Evolutionary conservation across 2,797 vertebrate species (phyloP).

Genomic region (Todus mexicanus): DNA sequence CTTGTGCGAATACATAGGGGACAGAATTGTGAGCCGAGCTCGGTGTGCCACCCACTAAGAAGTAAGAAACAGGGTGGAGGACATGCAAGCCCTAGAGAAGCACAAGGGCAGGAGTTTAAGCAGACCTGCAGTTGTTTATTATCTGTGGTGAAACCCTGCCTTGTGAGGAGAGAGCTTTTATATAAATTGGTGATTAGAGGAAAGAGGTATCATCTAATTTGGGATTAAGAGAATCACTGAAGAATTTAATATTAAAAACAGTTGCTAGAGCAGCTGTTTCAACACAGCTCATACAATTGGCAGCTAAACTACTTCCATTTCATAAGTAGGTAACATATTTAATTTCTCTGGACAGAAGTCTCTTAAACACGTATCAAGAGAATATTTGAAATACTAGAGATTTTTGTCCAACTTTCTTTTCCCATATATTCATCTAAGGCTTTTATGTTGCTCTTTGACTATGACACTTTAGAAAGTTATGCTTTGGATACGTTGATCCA

Average conservation of each 20-base stretch:
- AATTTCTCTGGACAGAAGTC: slow-evolving; percentile 49
- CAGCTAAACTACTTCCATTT: slow-evolving; percentile 32
- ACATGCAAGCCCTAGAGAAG: background rate
- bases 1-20: background rate
- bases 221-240: slow-evolving; percentile 29
- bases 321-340: slow-evolving; percentile 56
- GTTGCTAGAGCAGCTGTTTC: slow-evolving; percentile 50
- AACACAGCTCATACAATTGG: slow-evolving; percentile 13
- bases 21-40: background rate
- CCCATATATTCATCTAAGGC: background rate
- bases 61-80: background rate
- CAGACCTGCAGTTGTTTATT: slow-evolving; percentile 5
- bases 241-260: slow-evolving; percentile 45
- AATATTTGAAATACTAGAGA: slow-evolving; percentile 29
- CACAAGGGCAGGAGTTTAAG: background rate
- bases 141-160: slow-evolving; percentile 12
- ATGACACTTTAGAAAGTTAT: background rate
- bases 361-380: slow-evolving; percentile 24
- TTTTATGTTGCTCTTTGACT: background rate
- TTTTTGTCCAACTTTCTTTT: slow-evolving; percentile 5
- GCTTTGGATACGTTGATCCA: background rate
- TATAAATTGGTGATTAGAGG: slow-evolving; percentile 39
- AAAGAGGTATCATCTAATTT: slow-evolving; percentile 40
- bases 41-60: background rate
- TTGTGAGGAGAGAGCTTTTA: slow-evolving; percentile 4